Conservation (phyloP, 1,140 invertebrate genomes). For the Tetramorium alpestre region DNA sequence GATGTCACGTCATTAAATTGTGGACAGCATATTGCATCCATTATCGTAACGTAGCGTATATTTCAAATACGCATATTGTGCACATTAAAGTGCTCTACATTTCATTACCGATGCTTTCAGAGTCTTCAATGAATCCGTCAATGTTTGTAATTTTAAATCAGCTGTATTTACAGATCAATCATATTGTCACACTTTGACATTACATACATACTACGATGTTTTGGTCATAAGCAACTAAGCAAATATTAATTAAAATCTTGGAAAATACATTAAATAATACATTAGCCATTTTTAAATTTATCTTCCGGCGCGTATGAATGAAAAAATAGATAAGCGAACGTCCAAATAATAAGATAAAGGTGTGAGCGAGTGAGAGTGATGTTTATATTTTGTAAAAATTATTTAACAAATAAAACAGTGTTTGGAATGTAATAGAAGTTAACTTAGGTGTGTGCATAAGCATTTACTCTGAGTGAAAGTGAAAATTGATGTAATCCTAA, state of each 20-base stretch:
- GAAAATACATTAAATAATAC: not conserved
- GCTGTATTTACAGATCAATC: not conserved
- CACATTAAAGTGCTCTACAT: conserved; percentile 5
- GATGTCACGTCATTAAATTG: conserved; percentile 38
- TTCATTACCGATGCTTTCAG: conserved; percentile 15
- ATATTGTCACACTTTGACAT: not conserved
- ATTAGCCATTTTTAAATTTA: not conserved
- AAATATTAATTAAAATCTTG: not conserved
- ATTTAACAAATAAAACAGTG: not conserved
- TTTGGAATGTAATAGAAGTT: not conserved
- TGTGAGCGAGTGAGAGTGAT: not conserved
- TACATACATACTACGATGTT: not conserved
- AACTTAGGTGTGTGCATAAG: not conserved
- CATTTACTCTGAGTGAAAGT: not conserved
- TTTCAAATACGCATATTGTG: conserved; percentile 6
- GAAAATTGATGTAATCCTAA: not conserved
- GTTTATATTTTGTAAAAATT: not conserved
- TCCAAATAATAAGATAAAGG: not conserved
- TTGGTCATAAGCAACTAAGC: not conserved
- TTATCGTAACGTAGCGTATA: not conserved
- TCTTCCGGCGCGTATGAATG: not conserved
- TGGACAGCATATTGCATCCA: not conserved
- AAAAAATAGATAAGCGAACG: not conserved
- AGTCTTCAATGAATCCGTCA: not conserved
- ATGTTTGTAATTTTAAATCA: conserved; percentile 8